Evolutionary conservation across 1,140 invertebrate genomes (phyloP).

Genomic region (Contarinia nasturtii): DNA sequence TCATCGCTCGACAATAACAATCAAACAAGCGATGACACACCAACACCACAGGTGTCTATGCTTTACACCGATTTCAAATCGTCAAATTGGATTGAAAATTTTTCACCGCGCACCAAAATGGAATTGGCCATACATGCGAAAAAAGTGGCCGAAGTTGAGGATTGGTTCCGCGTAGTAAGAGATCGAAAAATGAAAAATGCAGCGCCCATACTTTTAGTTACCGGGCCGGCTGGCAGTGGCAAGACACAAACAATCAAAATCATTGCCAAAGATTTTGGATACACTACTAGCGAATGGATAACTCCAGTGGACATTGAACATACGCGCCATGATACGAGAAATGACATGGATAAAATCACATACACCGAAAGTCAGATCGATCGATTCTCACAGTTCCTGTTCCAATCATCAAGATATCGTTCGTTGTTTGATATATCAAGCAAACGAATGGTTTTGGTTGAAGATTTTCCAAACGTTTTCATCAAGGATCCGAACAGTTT

Average conservation of each 20-base stretch:
- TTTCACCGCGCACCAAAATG: constrained; percentile 28
- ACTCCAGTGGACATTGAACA: constrained; percentile 39
- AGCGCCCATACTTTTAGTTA: constrained; percentile 38
- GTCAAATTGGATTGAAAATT: constrained; percentile 31
- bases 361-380: constrained; percentile 35
- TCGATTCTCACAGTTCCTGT: constrained; percentile 44
- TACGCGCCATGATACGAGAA: constrained; percentile 3
- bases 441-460: constrained; percentile 39
- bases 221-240: constrained; percentile 49
- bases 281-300: constrained; percentile 46
- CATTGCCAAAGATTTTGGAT: constrained; percentile 33
- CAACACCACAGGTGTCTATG: neutral
- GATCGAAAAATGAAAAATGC: constrained; percentile 20
- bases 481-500: constrained; percentile 37
- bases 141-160: constrained; percentile 37
- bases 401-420: constrained; percentile 44
- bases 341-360: constrained; percentile 17
- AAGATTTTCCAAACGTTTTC: constrained; percentile 57
- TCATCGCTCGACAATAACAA: neutral
- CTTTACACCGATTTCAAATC: neutral
- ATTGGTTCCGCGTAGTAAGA: constrained; percentile 27
- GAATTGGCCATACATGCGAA: constrained; percentile 39
- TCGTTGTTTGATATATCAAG: constrained; percentile 33
- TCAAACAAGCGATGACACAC: neutral
- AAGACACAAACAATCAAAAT: constrained; percentile 42